Base-by-base conservation (phyloP, 1,140 invertebrate species). In the Sycophila sp. region DNA sequence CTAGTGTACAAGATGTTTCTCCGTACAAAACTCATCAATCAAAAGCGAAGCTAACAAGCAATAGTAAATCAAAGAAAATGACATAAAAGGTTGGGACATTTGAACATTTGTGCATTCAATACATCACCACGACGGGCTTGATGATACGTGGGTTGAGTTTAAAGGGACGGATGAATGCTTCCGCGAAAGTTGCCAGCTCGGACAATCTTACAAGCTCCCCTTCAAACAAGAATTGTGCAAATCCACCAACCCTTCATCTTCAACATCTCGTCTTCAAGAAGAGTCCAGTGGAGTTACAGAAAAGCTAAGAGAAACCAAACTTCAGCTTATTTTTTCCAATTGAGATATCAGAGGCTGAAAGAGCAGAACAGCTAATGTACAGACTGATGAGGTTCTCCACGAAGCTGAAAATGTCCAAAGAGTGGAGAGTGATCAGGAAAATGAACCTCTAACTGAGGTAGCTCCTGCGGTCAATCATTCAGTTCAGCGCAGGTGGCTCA, bases 151-250 rank as follows among this genome's bases (percentile, higher is more conserved):
- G 73, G 51, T 26, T 45, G 67, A n/a, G n/a, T n/a, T 69, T 2
- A 60, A 28, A 2, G 38, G 71, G 6, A 11, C 32, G 0, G 36
- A 73, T 2, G 15, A 66, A 1, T 75, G 73, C 11, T 73, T 75
- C 0, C 84, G 84, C 78, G 81, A 86, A 45, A 66, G 70, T 5
- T 84, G 81, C 76, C 72, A 75, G 34, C 75, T 78, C 65, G 81
- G 45, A 13, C 15, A 47, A 47, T 13, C 78, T 32, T 40, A 42
- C 30, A n/a, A 75, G 2, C 19, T 69, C 0, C 66, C 73, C 51
- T 81, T 81, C 59, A 42, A 74, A 2, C 77, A 75, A 55, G 17
- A 78, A 64, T 40, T 17, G 13, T 58, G 65, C 60, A 66, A 51
- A 59, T 42, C 2, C 8, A 19, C 2, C 6, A 69, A 76, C 80